Conservation (phyloP, 2,797 vertebrate species). For the Setipinna tenuifilis region DNA sequence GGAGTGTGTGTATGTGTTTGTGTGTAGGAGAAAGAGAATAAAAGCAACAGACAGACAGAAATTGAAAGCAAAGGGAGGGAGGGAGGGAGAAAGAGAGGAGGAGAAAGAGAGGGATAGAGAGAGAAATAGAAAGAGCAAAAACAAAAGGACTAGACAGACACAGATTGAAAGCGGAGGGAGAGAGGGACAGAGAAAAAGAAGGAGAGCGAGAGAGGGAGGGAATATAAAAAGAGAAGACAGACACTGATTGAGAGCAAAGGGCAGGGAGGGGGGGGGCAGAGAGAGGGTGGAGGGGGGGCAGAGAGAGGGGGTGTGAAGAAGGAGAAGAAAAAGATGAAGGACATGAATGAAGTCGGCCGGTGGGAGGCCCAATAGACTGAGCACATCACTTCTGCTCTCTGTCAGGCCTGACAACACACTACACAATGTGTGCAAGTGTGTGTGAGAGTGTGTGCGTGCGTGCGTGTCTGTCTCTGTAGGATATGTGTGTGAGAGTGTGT, state of each 20-base stretch:
- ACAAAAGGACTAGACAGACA: neutral
- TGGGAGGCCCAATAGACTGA: neutral
- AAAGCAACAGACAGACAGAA: too few species aligned
- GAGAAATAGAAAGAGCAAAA: neutral
- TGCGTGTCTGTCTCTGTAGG: too few species aligned
- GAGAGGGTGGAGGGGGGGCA: neutral
- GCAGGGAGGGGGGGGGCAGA: neutral
- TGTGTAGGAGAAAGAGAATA: too few species aligned
- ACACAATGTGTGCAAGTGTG: neutral
- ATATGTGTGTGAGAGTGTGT: neutral
- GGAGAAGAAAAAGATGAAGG: neutral
- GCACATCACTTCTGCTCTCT: neutral
- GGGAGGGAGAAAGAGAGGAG: conserved; percentile 3
- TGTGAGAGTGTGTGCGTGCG: neutral
- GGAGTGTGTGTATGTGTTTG: too few species aligned
- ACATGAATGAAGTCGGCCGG: neutral
- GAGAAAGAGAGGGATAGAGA: neutral
- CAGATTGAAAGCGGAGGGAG: neutral
- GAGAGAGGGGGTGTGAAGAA: too few species aligned
- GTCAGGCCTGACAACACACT: neutral
- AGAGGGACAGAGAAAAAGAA: neutral
- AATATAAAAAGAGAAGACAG: neutral
- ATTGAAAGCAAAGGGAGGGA: too few species aligned
- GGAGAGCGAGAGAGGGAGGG: neutral
- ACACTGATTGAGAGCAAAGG: neutral